Evolutionary conservation across 2,113 vertebrate species (phyloP), one percentile per base, ranked within the genome.

Genomic region (Bagarius yarrelli): DNA sequence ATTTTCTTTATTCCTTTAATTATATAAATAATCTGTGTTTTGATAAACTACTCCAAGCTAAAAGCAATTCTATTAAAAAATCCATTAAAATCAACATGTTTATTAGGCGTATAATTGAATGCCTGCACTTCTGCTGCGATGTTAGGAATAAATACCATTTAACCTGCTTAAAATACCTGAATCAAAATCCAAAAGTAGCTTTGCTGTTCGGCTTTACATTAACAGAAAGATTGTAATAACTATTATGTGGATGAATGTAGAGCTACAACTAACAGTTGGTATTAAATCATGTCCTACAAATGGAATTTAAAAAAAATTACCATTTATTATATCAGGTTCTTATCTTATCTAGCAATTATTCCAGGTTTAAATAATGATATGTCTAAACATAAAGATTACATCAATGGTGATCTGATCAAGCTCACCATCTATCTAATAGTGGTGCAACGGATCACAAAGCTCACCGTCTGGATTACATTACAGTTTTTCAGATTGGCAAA

Each of bases 31-130:
- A 3, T 66, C 19, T 44, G 64, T 44, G 30, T 71, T 71, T 53
- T 72, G 70, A 53, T 53, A 53, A 72, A 72, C 27, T 32, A 32
- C 27, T 53, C 70, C 21, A 32, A 72, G 70, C 70, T 72, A 55
- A 72, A 72, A 72, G 70, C 70, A 53, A 72, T 72, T 55, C 70
- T 53, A 53, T 72, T 72, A 72, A 72, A 30, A 72, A 53, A 72
- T 55, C 70, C 70, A 72, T 72, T 72, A 52, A 72, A 70, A 72
- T 53, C 70, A 53, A 19, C 47, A 32, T 32, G 50, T 53, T 72
- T 47, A 72, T 72, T 72, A 72, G 70, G 4, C 5, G 50, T 50
- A 32, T 72, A 53, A 72, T 72, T 72, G 70, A 72, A 32, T 72
- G 27, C 25, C 52, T 52, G 69, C 69, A 32, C 70, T 71, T 53